Evolutionary conservation across 2,113 vertebrate genomes (phyloP), one percentile per base, ranked within the genome.

Genomic region (Pardalotus punctatus): DNA sequence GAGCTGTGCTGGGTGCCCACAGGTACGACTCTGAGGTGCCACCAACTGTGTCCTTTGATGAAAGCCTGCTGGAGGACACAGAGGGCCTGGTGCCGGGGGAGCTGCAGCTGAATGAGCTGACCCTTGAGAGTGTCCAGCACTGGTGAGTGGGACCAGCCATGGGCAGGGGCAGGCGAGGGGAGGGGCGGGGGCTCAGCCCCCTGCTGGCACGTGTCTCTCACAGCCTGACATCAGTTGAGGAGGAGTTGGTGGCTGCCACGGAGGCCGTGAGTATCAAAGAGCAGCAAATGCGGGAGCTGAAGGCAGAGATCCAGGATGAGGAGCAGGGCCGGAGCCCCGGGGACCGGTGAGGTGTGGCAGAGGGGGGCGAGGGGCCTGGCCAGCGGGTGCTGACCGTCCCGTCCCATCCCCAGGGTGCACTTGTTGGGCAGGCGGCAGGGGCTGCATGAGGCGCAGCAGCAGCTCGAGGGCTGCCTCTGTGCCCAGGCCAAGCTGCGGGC

Each of bases 21-120:
- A 99, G 99, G 95, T 99, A 99, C 0, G 24, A 97, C 15, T 96
- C 95, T 0, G 98, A 99, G 40, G 42, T 98, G 62, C 99, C 99
- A 1, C 97, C 96, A 1, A 93, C 97, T 8, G 98, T 97, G 90
- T 98, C 98, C n/a, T 99, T 99, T 67, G 99, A 99, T 4, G 97
- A 96, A 83, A 98, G 98, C 18, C 92, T 99, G 73, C 95, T 99
- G 65, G 99, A 99, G 72, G 99, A 99, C 50, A 90, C 97, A 0
- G 99, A 99, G 23, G 70, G 67, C 27, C 97, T 99, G 33, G 95
- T 78, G 5, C 95, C 98, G 0, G 98, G 98, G 20, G 98, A 99
- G 89, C 97, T 99, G 70, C 98, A 99, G 96, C 94, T 99, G 81
- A 99, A 99, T 0, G 98, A 99, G 60, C 98, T 99, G 84, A 99